Conservation (phyloP, 1,140 invertebrate genomes). For the Patella vulgata region DNA sequence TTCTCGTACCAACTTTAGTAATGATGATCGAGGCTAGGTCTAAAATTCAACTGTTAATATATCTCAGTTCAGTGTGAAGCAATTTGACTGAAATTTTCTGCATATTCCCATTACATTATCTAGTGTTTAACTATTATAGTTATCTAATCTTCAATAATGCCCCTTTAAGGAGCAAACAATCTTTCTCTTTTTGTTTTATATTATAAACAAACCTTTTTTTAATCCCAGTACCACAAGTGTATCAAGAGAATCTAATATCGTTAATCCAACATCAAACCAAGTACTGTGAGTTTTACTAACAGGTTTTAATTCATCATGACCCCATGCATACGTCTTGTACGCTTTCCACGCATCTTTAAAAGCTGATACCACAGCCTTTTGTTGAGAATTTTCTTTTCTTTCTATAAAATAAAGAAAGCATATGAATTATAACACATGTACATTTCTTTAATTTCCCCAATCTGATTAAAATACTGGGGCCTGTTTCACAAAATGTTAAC, state of each 20-base stretch:
- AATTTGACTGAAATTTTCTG: too few relatives aligned
- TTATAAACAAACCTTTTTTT: slow-evolving; percentile 78
- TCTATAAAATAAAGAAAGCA: slow-evolving; percentile 19
- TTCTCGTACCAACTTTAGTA: too few relatives aligned
- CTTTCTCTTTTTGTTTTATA: too few relatives aligned
- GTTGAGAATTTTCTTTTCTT: slow-evolving; percentile 42
- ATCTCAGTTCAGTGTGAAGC: too few relatives aligned
- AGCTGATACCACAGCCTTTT: slow-evolving; percentile 55
- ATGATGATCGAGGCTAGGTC: too few relatives aligned
- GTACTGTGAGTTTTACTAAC: slow-evolving; percentile 71
- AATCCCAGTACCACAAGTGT: slow-evolving; percentile 98
- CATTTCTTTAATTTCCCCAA: not conserved
- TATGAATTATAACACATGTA: not conserved
- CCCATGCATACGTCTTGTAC: slow-evolving; percentile 97
- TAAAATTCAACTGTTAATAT: too few relatives aligned
- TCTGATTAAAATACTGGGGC: not conserved
- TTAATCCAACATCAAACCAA: slow-evolving; percentile 71
- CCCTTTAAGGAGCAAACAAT: too few relatives aligned
- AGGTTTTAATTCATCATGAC: slow-evolving; percentile 95
- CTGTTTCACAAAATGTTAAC: too few relatives aligned
- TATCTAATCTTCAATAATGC: too few relatives aligned
- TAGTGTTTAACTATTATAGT: too few relatives aligned
- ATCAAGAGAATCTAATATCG: slow-evolving; percentile 95
- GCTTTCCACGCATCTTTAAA: slow-evolving; percentile 84
- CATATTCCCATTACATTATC: too few relatives aligned